These are phyloP conservation scores for Oikopleura vanhoeffeni DNA, from an alignment of 23 tunicate species.

Conservation along the genomic window DNA sequence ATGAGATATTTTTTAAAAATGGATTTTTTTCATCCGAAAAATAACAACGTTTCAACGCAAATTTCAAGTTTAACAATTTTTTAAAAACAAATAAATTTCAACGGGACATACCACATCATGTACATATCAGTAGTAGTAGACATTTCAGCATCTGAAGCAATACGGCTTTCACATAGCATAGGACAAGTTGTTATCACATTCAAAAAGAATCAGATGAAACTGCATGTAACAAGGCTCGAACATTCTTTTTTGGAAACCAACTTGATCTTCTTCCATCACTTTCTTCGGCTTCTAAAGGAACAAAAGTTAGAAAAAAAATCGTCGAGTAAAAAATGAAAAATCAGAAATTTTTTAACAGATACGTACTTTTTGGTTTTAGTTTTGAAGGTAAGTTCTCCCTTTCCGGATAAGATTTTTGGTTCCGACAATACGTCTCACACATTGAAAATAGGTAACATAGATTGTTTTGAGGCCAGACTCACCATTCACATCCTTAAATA, in stretches of 20 bases:
- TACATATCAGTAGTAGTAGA: conserved; percentile 98
- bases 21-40: no score
- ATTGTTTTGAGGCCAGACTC: conserved; percentile 70
- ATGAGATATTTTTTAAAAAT: no score
- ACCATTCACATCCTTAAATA: conserved; percentile 77
- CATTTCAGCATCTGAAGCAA: conserved; percentile 34
- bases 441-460: conserved; percentile 83
- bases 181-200: conserved; percentile 63
- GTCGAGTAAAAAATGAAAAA: no score
- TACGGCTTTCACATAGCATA: conserved; percentile 48
- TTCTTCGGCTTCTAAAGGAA: conserved; percentile 54
- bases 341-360: no score
- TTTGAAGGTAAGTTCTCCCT: conserved; percentile 88
- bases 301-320: no score
- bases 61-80: no score
- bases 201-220: conserved; percentile 76
- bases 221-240: conserved; percentile 85
- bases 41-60: no score
- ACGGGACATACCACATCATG: conserved; percentile 91
- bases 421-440: conserved; percentile 74
- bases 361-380: conserved; percentile 55
- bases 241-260: conserved; percentile 83
- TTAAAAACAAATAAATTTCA: no score
- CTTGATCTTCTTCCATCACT: conserved; percentile 60
- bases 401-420: conserved; percentile 59